These are phyloP conservation scores for Rhagologus leucostigma DNA, from an alignment of 2,113 vertebrate species.

Conservation along the genomic window DNA sequence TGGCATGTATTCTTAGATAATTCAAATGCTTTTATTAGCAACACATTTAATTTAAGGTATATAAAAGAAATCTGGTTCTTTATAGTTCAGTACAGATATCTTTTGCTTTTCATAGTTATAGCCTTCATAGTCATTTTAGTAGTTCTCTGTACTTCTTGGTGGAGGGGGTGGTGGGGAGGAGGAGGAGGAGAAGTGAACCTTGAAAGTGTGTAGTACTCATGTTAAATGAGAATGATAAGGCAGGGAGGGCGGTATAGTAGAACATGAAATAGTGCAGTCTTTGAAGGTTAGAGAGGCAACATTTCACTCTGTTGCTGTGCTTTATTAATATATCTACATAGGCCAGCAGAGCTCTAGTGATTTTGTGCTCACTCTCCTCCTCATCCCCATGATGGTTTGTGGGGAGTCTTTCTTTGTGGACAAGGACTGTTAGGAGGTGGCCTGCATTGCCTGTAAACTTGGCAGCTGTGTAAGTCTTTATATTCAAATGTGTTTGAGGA, in stretches of 20 bases:
- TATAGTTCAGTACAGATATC: not conserved
- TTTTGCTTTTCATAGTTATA: not conserved
- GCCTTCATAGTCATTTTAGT: not conserved
- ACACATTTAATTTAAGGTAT: not conserved
- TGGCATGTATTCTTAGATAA: not conserved
- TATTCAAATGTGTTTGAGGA: not conserved
- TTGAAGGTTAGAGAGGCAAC: not conserved
- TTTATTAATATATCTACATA: not conserved
- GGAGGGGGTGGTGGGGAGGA: too few relatives aligned
- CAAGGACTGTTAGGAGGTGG: not conserved
- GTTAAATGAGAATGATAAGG: not conserved
- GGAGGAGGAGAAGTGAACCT: not conserved
- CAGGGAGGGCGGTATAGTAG: not conserved
- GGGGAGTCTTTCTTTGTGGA: not conserved
- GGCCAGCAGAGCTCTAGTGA: not conserved
- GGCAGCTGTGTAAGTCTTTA: not conserved
- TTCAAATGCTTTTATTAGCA: not conserved
- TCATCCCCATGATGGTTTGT: rapidly evolving
- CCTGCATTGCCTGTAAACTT: not conserved
- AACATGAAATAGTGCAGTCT: not conserved
- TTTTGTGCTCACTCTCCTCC: not conserved
- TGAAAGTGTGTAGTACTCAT: not conserved
- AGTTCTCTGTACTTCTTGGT: not conserved
- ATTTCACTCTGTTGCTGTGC: not conserved
- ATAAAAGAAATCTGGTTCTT: not conserved